phyloP scores from a whole-genome alignment of 2,113 vertebrate genomes.

The Sturnira hondurensis region DNA sequence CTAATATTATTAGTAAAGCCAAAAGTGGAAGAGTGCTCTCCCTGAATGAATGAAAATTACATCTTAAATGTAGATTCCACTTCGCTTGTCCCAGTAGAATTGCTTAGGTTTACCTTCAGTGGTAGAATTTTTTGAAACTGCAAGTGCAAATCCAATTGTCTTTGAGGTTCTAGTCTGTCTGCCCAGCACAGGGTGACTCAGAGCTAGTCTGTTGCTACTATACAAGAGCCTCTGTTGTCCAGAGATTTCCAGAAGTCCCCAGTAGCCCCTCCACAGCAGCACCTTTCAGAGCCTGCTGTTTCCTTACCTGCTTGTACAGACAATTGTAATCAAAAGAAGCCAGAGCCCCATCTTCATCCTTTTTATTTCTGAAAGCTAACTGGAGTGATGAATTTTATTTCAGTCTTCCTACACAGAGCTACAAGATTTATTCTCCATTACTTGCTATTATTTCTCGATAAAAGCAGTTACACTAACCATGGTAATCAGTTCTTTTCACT shows the following conservation, averaged over 20 bases:
- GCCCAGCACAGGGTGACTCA: neutral
- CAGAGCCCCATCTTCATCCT: neutral
- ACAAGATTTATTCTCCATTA: constrained; percentile 23
- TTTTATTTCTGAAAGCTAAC: constrained; percentile 34
- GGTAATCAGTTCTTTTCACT: constrained; percentile 46
- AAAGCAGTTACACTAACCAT: constrained; percentile 46
- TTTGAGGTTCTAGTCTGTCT: neutral
- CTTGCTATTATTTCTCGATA: constrained; percentile 24
- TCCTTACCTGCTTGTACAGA: neutral
- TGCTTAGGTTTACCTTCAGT: neutral
- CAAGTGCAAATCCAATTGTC: neutral
- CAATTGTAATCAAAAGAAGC: neutral
- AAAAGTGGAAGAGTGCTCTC: neutral
- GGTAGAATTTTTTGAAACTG: neutral
- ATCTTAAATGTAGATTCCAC: neutral
- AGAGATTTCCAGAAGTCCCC: neutral
- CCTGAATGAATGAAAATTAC: neutral
- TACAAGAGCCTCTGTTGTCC: neutral
- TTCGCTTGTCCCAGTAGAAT: neutral
- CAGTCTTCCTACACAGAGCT: neutral
- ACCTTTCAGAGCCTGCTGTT: neutral
- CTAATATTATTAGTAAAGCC: neutral
- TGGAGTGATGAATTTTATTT: constrained; percentile 33
- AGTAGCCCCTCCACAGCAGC: neutral
- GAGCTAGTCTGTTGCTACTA: neutral